Conservation (phyloP, 2,113 vertebrate genomes). For the Gymnobelideus leadbeateri region DNA sequence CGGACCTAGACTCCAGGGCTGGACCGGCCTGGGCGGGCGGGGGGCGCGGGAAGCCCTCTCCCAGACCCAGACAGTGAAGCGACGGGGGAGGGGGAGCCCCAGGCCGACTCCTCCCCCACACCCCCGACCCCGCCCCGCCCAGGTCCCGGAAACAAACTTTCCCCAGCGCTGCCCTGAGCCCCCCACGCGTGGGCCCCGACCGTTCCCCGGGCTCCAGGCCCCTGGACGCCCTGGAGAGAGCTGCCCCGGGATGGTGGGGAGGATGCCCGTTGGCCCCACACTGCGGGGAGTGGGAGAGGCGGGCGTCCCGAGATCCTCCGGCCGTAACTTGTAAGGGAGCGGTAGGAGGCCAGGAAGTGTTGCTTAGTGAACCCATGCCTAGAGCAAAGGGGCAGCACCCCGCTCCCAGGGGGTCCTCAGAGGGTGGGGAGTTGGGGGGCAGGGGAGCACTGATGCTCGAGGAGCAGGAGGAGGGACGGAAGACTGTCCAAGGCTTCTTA, state of each 20-base stretch:
- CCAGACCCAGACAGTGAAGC: not conserved
- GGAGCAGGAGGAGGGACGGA: not conserved
- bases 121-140: not conserved
- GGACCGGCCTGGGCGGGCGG: no score
- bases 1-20: not conserved
- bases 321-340: not conserved
- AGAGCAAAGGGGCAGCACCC: no score
- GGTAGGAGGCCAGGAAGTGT: not conserved
- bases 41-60: not conserved
- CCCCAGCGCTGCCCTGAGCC: not conserved
- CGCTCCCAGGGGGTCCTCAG: not conserved
- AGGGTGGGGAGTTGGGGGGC: not conserved
- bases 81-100: not conserved
- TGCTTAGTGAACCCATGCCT: no score
- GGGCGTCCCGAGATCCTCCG: not conserved
- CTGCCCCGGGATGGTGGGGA: no score
- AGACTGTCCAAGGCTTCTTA: not conserved
- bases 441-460: no score
- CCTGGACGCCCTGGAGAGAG: not conserved
- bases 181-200: conserved; percentile 34
- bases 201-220: conserved; percentile 47
- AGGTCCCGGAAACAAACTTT: conserved; percentile 46
- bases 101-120: not conserved
- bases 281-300: no score
- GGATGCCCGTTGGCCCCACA: not conserved